phyloP scores from a whole-genome alignment of 2,888 invertebrate genomes.

The Dusona sp. region DNA sequence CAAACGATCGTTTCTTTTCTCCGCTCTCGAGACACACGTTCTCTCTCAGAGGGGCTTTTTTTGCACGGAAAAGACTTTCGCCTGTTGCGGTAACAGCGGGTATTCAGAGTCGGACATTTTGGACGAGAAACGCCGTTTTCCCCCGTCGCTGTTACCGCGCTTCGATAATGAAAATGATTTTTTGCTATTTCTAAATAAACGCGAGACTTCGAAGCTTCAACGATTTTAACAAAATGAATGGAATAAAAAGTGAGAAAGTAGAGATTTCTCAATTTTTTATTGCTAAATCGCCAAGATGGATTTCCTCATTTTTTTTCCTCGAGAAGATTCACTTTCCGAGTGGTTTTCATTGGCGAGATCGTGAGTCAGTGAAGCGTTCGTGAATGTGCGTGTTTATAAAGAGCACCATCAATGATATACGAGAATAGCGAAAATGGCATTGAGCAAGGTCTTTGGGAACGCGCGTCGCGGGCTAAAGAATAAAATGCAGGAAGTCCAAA shows the following conservation, averaged over 20 bases:
- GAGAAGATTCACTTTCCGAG: conserved; percentile 7
- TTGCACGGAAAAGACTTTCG: conserved; percentile 72
- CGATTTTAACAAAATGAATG: conserved; percentile 9
- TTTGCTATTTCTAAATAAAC: background rate
- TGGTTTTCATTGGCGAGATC: conserved; percentile 66
- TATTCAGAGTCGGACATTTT: background rate
- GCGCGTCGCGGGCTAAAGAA: conserved; percentile 73
- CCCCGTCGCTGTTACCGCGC: background rate
- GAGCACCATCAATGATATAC: conserved; percentile 63
- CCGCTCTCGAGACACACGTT: conserved; percentile 59
- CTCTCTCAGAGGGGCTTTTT: conserved; percentile 33
- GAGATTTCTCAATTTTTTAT: background rate
- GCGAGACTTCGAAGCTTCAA: background rate
- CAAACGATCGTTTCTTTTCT: conserved; percentile 8
- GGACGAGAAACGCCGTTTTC: conserved; percentile 7
- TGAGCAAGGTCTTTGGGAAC: conserved; percentile 77
- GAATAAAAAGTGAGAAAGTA: background rate
- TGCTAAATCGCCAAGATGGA: background rate
- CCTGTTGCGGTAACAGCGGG: conserved; percentile 39
- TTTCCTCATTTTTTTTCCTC: conserved; percentile 2
- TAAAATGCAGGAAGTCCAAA: conserved; percentile 75
- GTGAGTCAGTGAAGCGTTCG: conserved; percentile 57
- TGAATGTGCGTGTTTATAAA: conserved; percentile 6
- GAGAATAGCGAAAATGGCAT: conserved; percentile 73
- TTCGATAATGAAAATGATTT: background rate